These are phyloP conservation scores for Tetraneura akinire DNA, from an alignment of 1,140 invertebrate genomes.

Conservation along the genomic window DNA sequence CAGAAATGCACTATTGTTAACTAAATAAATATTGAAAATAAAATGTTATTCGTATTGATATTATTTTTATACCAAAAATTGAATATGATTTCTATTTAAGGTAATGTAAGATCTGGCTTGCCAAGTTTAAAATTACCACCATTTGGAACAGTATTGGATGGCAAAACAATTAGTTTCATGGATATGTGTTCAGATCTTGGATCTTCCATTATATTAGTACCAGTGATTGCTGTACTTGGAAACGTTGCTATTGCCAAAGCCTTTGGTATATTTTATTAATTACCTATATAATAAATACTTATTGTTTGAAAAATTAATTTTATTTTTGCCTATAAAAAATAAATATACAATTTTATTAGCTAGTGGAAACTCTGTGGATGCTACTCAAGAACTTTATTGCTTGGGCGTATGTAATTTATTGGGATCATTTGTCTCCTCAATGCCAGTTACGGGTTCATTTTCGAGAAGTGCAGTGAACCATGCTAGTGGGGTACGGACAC, in stretches of 20 bases:
- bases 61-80: too few relatives aligned
- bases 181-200: constrained; percentile 71
- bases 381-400: constrained; percentile 82
- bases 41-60: too few relatives aligned
- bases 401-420: constrained; percentile 84
- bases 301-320: too few relatives aligned
- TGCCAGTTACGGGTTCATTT: constrained; percentile 91
- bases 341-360: constrained; percentile 61
- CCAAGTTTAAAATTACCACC: constrained; percentile 67
- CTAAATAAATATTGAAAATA: too few relatives aligned
- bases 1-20: too few relatives aligned
- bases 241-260: constrained; percentile 87
- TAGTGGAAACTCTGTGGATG: constrained; percentile 75
- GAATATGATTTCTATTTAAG: constrained; percentile 58
- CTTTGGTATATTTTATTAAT: constrained; percentile 68
- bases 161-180: constrained; percentile 65
- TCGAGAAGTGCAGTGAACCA: constrained; percentile 91
- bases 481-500: constrained; percentile 86
- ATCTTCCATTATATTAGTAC: constrained; percentile 72
- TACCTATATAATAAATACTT: too few relatives aligned
- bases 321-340: neutral
- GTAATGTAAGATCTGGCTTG: constrained; percentile 69
- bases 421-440: constrained; percentile 86
- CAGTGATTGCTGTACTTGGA: constrained; percentile 78
- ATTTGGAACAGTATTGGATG: constrained; percentile 66